Base-by-base conservation (phyloP, 2,797 vertebrate species). In the Propithecus deckenii region DNA sequence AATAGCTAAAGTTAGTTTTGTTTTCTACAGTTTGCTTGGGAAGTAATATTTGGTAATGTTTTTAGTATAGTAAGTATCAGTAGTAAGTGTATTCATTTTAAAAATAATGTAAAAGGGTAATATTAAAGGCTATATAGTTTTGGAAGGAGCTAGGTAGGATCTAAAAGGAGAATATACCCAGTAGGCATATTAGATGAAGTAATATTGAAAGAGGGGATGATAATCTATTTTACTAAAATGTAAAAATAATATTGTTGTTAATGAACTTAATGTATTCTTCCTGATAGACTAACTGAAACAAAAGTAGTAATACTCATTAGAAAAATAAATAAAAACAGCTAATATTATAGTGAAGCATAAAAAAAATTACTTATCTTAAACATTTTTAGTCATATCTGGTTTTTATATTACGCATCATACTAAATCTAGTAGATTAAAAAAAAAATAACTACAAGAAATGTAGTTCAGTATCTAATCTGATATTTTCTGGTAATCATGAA, bases 1-100 rank as follows among this genome's bases (percentile, higher is more conserved):
- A 55, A 52, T 93, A 57, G n/a, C 43, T 92, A 84, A 95, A 94
- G 61, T 87, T 23, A 78, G 12, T 35, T 90, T 93, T 7, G n/a
- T 76, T 94, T 75, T 7, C 20, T 65, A 25, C 25, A 38, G 43
- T 86, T 63, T 83, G 74, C 7, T 52, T 83, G 72, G 83, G 50
- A 94, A 71, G 76, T 76, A 85, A 18, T 79, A 65, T 50, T 94
- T 91, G 46, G 32, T 76, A 35, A 41, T 17, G 22, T 75, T 41
- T 85, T 95, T 85, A 78, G 7, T 79, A 18, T 52, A 61, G 12
- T 32, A 91, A 74, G 18, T 95, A 96, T 96, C 12, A 50, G 20
- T 63, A 35, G 48, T 83, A 86, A 65, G 30, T 79, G 1, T 75
- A 30, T 78, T 11, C 25, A 86, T 83, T 87, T 80, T 30, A 90